Conservation (phyloP, 2,797 vertebrate species). For the Tenualosa ilisha region DNA sequence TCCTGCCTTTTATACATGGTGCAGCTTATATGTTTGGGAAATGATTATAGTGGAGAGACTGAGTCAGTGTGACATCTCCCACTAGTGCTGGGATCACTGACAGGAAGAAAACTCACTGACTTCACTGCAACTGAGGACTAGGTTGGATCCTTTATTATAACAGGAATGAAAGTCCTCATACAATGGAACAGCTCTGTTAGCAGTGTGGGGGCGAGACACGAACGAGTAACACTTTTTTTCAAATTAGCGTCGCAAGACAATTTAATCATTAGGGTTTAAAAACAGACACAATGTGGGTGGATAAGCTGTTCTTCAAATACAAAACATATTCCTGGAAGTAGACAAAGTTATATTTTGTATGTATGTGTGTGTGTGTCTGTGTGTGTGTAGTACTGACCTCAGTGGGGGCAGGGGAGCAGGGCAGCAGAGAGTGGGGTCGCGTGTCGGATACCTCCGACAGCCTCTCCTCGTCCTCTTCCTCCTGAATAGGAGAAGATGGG, state of each 20-base stretch:
- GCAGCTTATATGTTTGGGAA: too few relatives aligned
- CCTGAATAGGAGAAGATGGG: conserved; percentile 92
- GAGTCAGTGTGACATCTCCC: background rate
- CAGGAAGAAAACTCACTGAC: background rate
- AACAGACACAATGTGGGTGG: too few relatives aligned
- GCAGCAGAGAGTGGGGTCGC: conserved; percentile 74
- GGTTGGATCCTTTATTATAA: background rate
- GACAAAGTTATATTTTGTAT: background rate
- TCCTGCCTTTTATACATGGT: too few relatives aligned
- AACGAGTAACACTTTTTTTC: too few relatives aligned
- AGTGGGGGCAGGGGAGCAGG: conserved; percentile 77
- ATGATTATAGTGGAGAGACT: background rate
- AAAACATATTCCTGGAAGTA: too few relatives aligned
- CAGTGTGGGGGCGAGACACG: too few relatives aligned
- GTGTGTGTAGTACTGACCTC: conserved; percentile 71
- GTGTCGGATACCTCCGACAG: conserved; percentile 85
- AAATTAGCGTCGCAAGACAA: too few relatives aligned
- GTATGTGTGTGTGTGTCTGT: background rate
- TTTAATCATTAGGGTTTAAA: too few relatives aligned
- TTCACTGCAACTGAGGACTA: background rate
- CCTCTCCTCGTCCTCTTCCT: conserved; percentile 92
- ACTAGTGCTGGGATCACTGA: background rate
- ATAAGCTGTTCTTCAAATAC: too few relatives aligned
- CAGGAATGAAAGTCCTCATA: background rate
- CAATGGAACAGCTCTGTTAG: background rate